Base-by-base conservation (phyloP, 2,113 vertebrate genomes). In the Chloebia gouldiae region DNA sequence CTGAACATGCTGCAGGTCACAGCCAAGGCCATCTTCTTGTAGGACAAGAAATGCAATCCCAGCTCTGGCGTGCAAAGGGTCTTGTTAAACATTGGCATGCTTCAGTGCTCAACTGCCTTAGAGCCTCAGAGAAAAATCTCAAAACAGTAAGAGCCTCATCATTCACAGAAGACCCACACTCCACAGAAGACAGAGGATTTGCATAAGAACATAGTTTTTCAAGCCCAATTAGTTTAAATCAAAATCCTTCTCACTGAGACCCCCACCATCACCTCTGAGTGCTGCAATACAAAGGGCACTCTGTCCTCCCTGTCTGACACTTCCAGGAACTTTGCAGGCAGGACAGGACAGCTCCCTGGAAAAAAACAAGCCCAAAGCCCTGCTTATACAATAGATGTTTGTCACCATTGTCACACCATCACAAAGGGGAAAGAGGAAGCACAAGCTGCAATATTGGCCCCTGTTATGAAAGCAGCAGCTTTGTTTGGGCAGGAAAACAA, bases 361-460 rank as follows among this genome's bases (percentile, higher is more conserved):
- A 45, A 81, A 88, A 92, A 87, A 86, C 82, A 75, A 95, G 49
- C 56, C 66, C 6, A 1, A 72, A 77, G 83, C 76, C 69, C 76
- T 14, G 77, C 73, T 77, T 13, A 73, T 10, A 95, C 95, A 96
- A 91, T 88, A 35, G 75, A 42, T 87, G 94, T 88, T 93, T 97
- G 89, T 95, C 75, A 91, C 92, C 87, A 94, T 53, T 93, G 86
- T 96, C 83, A 91, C 70, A 59, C 49, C 80, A 85, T 33, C 94
- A 94, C 93, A 95, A 91, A 95, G 84, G 83, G 81, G 59, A 84
- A 89, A 87, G 65, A 94, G 96, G 93, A 95, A 95, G 66, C 84
- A 63, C 44, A 63, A 60, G 91, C 92, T 91, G 96, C 64, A 87
- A 81, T 76, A 81, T 30, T 64, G 53, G 90, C 45, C 88, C 63